Percentiles rank a stretch among this genome's conserved stretches.
phyloP scores from a whole-genome alignment of 2,113 vertebrate species.

The Xenus cinereus region DNA sequence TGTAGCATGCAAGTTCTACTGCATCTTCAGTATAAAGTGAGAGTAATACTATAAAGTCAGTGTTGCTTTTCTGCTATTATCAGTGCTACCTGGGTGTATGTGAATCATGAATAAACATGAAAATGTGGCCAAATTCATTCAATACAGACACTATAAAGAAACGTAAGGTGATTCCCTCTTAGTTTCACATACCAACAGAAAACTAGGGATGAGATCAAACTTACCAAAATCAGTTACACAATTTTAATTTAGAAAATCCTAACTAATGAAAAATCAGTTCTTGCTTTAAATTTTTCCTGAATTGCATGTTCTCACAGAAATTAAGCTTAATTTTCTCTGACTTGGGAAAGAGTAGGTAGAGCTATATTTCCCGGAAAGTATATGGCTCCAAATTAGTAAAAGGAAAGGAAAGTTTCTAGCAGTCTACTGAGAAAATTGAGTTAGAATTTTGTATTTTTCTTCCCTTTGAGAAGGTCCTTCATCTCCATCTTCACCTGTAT shows the following conservation, averaged over 20 bases:
- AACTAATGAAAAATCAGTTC: background rate
- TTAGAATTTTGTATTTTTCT: background rate
- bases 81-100: background rate
- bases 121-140: background rate
- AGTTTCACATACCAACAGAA: background rate
- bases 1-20: conserved; percentile 53
- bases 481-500: background rate
- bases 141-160: background rate
- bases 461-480: background rate
- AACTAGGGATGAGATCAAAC: background rate
- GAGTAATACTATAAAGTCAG: background rate
- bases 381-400: background rate
- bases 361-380: background rate
- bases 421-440: background rate
- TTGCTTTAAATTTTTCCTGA: background rate
- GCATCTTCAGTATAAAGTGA: conserved; percentile 4
- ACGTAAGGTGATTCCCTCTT: background rate
- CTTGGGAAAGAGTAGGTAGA: background rate
- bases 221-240: background rate
- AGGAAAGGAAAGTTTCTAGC: background rate
- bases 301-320: background rate
- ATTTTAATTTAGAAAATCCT: background rate
- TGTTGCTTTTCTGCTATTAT: conserved; percentile 3
- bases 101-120: background rate
- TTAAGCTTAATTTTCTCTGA: background rate